phyloP scores from a whole-genome alignment of 1,140 invertebrate species.

The Drosophila lowei region DNA sequence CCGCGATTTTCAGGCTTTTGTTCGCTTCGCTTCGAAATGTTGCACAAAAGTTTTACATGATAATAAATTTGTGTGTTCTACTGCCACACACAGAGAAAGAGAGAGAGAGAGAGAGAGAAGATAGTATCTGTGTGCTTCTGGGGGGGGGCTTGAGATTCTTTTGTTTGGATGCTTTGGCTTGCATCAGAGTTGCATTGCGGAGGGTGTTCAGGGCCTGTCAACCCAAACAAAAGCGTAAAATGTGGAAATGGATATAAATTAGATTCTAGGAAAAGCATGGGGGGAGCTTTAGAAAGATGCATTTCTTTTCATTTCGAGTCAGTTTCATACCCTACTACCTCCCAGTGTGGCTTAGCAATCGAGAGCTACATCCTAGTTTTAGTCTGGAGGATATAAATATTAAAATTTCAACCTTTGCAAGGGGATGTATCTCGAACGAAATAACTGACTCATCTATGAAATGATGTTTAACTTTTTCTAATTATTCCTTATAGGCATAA shows the following conservation, averaged over 20 bases:
- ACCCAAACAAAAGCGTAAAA: constrained; percentile 1
- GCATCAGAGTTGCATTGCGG: constrained; percentile 8
- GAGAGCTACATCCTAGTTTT: no score
- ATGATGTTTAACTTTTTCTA: background rate
- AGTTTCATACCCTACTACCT: no score
- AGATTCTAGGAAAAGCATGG: background rate
- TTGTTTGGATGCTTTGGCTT: constrained; percentile 13
- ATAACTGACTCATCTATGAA: no score
- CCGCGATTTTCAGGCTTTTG: constrained; percentile 53
- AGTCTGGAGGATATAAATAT: no score
- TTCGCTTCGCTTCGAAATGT: constrained; percentile 47
- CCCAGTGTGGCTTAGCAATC: no score
- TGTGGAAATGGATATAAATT: constrained; percentile 17
- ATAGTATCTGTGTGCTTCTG: constrained; percentile 24
- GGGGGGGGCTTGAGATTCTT: constrained; percentile 12
- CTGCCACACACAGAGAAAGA: constrained; percentile 22
- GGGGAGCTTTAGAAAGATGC: background rate
- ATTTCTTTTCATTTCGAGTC: background rate
- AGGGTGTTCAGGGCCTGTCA: constrained; percentile 19
- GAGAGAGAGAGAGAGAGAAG: constrained; percentile 7
- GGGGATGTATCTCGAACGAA: no score
- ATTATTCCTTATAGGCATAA: constrained; percentile 1
- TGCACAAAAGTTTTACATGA: constrained; percentile 78
- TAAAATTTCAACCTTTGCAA: no score
- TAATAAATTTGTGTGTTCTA: constrained; percentile 56